These are phyloP conservation scores for Tragelaphus buxtoni DNA, from an alignment of 2,113 vertebrate genomes.

Conservation along the genomic window DNA sequence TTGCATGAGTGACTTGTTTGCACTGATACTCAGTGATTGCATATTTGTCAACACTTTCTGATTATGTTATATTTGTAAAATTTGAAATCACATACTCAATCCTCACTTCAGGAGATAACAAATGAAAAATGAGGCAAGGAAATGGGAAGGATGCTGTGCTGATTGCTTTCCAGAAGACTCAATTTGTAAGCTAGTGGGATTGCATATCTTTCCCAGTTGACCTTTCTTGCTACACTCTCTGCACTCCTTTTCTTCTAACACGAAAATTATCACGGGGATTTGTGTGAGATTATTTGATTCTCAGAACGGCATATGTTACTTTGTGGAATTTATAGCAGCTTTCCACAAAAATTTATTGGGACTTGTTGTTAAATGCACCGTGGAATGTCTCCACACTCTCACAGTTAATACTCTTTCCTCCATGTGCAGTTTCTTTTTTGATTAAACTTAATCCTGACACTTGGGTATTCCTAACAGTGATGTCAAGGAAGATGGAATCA, in stretches of 20 bases:
- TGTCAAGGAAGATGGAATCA: neutral
- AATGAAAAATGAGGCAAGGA: conserved; percentile 42
- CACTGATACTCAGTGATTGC: neutral
- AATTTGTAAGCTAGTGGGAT: conserved; percentile 50
- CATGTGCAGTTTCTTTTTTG: neutral
- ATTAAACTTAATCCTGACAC: neutral
- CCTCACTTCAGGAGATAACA: conserved; percentile 39
- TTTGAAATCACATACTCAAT: conserved; percentile 50
- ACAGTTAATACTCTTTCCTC: neutral
- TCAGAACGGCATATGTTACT: conserved; percentile 40
- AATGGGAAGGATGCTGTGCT: neutral
- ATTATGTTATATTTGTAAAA: conserved; percentile 59
- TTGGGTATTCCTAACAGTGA: neutral
- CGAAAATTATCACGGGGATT: conserved; percentile 33
- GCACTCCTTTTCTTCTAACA: neutral
- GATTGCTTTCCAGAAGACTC: conserved; percentile 59
- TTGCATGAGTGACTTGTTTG: conserved; percentile 33
- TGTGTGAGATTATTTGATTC: conserved; percentile 15
- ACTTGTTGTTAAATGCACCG: conserved; percentile 31
- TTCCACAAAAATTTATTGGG: conserved; percentile 53
- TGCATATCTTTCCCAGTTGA: conserved; percentile 27
- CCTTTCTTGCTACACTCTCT: conserved; percentile 47
- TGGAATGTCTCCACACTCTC: neutral
- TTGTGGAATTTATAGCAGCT: conserved; percentile 45
- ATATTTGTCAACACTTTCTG: conserved; percentile 45